Base-by-base conservation (phyloP, 2,113 vertebrate genomes). In the Cichladusa arquata region DNA sequence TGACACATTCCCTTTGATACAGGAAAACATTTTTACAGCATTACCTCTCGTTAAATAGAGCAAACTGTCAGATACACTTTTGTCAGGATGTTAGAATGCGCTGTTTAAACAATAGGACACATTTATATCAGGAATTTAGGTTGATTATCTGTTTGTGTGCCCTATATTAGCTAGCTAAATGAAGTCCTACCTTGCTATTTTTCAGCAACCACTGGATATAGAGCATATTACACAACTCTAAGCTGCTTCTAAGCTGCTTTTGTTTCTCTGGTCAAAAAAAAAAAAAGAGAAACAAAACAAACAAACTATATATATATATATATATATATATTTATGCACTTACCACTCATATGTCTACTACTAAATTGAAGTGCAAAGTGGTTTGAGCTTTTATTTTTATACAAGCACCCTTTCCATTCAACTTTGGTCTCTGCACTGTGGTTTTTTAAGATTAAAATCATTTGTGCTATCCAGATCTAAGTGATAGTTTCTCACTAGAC, bases 11-110 rank as follows among this genome's bases (percentile, higher is more conserved):
- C 38, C 93, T 97, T 96, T 97, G 94, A 97, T 96, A 96, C 2
- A 93, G 54, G 78, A 95, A 97, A 97, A 95, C 64, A 71, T 70
- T 96, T 92, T 95, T 93, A 90, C 74, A 94, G 91, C 83, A 96
- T 95, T 97, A 96, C 88, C 93, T 92, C 93, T 94, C 87, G 91
- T 91, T 97, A 97, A 92, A 67, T 50, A 23, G 28, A 97, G 58
- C 60, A 95, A 93, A 90, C 47, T 91, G 88, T 92, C 97, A 98
- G 81, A 96, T 82, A 64, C 33, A 14, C 70, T 97, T 97, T 85
- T 93, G 57, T 90, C 88, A 89, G 29, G 29, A 84, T 95, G 88
- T 67, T 77, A 26, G 7, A 83, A 65, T 36, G 57, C 44, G n/a
- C 57, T 96, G 14, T 89, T 97, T 83, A 95, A 92, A 72, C 58